These are phyloP conservation scores for Catostomus latipinnis DNA, from an alignment of 2,797 vertebrate genomes.

Conservation along the genomic window DNA sequence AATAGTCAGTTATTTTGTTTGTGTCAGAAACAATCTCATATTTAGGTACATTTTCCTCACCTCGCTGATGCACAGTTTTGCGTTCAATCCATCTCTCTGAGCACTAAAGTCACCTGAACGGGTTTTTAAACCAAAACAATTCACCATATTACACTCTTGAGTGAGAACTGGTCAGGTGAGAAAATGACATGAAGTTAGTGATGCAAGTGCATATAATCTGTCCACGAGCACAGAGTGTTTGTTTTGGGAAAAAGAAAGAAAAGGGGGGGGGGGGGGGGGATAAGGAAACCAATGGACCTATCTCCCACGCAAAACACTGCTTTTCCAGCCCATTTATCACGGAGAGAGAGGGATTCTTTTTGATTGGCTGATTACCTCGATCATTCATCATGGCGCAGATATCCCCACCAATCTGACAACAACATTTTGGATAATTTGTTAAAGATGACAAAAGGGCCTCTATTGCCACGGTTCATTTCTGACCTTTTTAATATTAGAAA, in stretches of 20 bases:
- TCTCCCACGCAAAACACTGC: constrained; percentile 75
- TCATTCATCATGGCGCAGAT: constrained; percentile 87
- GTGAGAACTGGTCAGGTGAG: constrained; percentile 77
- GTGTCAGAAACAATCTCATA: constrained; percentile 5
- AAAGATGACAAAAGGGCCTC: constrained; percentile 91
- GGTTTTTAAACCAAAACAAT: constrained; percentile 49
- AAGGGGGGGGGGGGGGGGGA: constrained; percentile 54
- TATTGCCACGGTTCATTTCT: constrained; percentile 87
- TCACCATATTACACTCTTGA: constrained; percentile 76
- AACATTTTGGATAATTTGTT: constrained; percentile 95
- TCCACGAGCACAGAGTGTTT: constrained; percentile 73
- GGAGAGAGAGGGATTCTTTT: constrained; percentile 84
- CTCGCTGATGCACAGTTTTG: constrained; percentile 30
- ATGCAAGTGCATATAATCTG: constrained; percentile 80
- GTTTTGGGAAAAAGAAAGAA: constrained; percentile 67
- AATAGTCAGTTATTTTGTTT: constrained; percentile 9
- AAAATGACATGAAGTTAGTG: constrained; percentile 76
- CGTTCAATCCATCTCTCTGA: constrained; percentile 48
- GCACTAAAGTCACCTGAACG: constrained; percentile 45
- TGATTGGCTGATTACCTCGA: constrained; percentile 91
- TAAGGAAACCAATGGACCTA: constrained; percentile 82
- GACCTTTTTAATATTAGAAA: constrained; percentile 98
- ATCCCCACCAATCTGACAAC: constrained; percentile 89
- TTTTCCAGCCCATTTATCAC: constrained; percentile 85
- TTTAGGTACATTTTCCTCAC: constrained; percentile 27